These are phyloP conservation scores for Euproctis similis DNA, from an alignment of 2,888 invertebrate genomes.

Conservation along the genomic window DNA sequence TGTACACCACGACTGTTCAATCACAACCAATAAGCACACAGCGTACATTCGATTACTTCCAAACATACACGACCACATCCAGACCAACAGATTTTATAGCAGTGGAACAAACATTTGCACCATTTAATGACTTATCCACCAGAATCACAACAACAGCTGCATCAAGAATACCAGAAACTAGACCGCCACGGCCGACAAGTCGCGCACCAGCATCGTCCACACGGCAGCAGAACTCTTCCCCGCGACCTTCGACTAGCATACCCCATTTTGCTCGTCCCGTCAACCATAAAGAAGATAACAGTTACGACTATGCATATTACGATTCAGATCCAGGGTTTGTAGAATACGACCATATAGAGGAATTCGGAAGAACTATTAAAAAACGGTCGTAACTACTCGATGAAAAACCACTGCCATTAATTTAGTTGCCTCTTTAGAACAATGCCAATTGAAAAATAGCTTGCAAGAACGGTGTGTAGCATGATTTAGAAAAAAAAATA, in stretches of 20 bases:
- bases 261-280: slow-evolving; percentile 49
- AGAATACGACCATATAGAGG: slow-evolving; percentile 77
- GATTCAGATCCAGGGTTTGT: slow-evolving; percentile 79
- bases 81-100: slow-evolving; percentile 43
- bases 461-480: too few species aligned
- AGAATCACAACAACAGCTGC: slow-evolving; percentile 36
- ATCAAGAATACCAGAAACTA: slow-evolving; percentile 35
- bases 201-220: slow-evolving; percentile 30
- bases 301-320: slow-evolving; percentile 91
- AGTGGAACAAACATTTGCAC: slow-evolving; percentile 31
- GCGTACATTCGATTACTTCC: slow-evolving; percentile 52
- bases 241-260: slow-evolving; percentile 33
- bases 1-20: slow-evolving; percentile 43
- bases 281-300: slow-evolving; percentile 80
- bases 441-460: too few species aligned
- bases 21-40: slow-evolving; percentile 48
- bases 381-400: slow-evolving; percentile 44
- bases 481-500: too few species aligned
- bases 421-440: slow-evolving; percentile 62
- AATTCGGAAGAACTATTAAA: slow-evolving; percentile 77
- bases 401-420: slow-evolving; percentile 60
- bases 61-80: slow-evolving; percentile 62
- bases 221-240: slow-evolving; percentile 27
- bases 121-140: slow-evolving; percentile 28
- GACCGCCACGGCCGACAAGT: slow-evolving; percentile 33